Evolutionary conservation across 2,113 vertebrate species (phyloP).

Genomic region (Leucosticte australis): DNA sequence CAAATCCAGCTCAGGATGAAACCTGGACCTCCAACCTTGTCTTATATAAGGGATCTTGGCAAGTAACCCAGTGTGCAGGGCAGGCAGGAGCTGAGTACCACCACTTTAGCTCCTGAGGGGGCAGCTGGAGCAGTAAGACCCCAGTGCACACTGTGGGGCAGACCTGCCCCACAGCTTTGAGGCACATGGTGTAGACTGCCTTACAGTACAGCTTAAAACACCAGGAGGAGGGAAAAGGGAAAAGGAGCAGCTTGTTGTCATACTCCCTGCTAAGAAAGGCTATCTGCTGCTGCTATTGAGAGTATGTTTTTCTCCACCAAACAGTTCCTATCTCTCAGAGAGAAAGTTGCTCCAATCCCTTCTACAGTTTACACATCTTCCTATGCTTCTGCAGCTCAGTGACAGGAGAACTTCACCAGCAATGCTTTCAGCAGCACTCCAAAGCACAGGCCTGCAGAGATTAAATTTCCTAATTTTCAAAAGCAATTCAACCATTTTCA

Average conservation of each 20-base stretch:
- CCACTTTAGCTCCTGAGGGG: background rate
- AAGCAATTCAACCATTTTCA: background rate
- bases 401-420: background rate
- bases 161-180: background rate
- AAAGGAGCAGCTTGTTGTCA: background rate
- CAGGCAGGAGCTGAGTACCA: background rate
- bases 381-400: background rate
- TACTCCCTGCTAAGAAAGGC: background rate
- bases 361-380: background rate
- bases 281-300: background rate
- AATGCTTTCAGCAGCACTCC: fast-evolving
- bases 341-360: background rate
- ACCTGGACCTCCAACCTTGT: background rate
- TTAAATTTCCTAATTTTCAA: background rate
- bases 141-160: fast-evolving
- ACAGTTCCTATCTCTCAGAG: background rate
- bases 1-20: background rate
- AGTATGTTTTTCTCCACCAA: background rate
- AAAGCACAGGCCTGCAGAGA: background rate
- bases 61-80: background rate
- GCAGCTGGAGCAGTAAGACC: background rate
- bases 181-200: background rate
- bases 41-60: background rate
- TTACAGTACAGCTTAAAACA: background rate
- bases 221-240: background rate